Conservation (phyloP, 2,888 invertebrate genomes). For the Oxytorus armatus region DNA sequence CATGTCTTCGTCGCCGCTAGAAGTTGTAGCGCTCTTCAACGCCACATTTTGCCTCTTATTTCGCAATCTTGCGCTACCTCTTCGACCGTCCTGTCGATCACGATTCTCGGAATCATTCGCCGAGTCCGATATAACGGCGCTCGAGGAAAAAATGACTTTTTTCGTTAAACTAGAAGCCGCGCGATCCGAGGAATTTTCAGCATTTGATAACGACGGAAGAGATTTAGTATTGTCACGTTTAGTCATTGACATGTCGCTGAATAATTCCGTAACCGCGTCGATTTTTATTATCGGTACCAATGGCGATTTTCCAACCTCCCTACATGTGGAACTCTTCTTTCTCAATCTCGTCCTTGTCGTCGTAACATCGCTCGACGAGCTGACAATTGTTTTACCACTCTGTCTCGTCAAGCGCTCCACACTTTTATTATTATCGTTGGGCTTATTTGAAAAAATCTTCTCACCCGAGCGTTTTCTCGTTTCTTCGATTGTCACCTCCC, state of each 20-base stretch:
- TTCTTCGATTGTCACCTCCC: slow-evolving; percentile 47
- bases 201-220: not conserved
- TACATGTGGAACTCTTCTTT: not conserved
- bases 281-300: slow-evolving; percentile 4
- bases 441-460: slow-evolving; percentile 40
- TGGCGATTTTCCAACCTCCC: not conserved
- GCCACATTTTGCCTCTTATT: slow-evolving; percentile 29
- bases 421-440: slow-evolving; percentile 31
- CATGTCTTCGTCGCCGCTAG: slow-evolving; percentile 37
- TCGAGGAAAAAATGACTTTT: not conserved
- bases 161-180: slow-evolving; percentile 8
- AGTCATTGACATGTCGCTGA: slow-evolving; percentile 41
- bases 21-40: not conserved
- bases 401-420: slow-evolving; percentile 57
- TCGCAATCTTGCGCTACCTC: slow-evolving; percentile 55
- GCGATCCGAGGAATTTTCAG: not conserved
- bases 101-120: not conserved
- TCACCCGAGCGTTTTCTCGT: slow-evolving; percentile 30
- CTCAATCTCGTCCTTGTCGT: slow-evolving; percentile 10
- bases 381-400: slow-evolving; percentile 42
- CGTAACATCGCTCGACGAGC: not conserved
- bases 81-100: not conserved
- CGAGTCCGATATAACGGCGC: slow-evolving; percentile 1
- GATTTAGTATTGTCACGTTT: slow-evolving; percentile 12
- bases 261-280: slow-evolving; percentile 43